These are phyloP conservation scores for Cotesia glomerata DNA, from an alignment of 1,140 invertebrate genomes.

Conservation along the genomic window DNA sequence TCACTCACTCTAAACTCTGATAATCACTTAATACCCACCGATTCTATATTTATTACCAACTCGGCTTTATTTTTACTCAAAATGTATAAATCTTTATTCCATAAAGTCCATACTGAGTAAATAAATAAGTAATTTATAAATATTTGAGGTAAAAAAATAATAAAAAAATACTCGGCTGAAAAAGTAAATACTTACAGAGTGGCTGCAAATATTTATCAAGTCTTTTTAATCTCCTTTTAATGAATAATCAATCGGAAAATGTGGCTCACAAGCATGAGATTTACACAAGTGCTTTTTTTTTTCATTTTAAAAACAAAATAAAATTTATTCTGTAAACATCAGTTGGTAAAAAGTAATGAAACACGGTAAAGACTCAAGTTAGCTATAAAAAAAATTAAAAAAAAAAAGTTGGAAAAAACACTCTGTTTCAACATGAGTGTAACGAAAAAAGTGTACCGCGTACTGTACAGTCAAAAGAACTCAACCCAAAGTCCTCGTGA, in stretches of 20 bases:
- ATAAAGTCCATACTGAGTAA: too few relatives aligned
- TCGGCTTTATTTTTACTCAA: too few relatives aligned
- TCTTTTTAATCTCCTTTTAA: constrained; percentile 10
- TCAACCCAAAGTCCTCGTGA: constrained; percentile 8
- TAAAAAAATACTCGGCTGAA: background rate
- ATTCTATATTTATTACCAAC: background rate
- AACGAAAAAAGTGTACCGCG: too few relatives aligned
- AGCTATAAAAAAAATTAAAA: too few relatives aligned
- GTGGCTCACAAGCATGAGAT: background rate
- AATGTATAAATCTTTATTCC: too few relatives aligned
- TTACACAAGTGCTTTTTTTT: background rate
- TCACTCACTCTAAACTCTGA: background rate
- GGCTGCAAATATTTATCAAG: background rate
- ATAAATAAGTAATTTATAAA: too few relatives aligned
- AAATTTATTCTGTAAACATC: too few relatives aligned
- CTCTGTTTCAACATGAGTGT: too few relatives aligned
- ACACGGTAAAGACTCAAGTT: too few relatives aligned
- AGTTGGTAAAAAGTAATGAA: too few relatives aligned
- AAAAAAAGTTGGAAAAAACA: too few relatives aligned
- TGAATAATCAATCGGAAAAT: constrained; percentile 4
- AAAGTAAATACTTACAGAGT: background rate
- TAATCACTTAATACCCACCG: background rate
- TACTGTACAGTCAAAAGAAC: constrained; percentile 27
- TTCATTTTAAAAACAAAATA: background rate
- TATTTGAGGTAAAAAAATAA: too few relatives aligned